phyloP scores from a whole-genome alignment of 2,113 vertebrate species.

The Sturnus vulgaris region DNA sequence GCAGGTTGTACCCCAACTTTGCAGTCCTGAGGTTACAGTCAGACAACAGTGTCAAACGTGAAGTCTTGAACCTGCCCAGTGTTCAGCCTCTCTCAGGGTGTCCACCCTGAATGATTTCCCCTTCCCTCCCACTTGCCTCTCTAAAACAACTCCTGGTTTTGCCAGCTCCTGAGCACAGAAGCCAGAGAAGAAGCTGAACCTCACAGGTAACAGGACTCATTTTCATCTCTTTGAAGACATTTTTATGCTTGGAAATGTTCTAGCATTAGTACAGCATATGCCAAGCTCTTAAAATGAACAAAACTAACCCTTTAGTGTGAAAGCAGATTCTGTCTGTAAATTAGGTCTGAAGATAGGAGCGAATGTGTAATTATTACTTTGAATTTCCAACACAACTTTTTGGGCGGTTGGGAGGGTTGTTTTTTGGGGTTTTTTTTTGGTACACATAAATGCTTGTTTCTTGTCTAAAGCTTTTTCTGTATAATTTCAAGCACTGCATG shows the following conservation, averaged over 20 bases:
- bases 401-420: neutral
- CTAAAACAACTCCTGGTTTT: neutral
- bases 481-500: neutral
- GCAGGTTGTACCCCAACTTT: neutral
- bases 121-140: neutral
- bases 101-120: neutral
- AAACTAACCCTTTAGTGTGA: neutral
- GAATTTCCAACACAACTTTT: neutral
- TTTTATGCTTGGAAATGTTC: neutral
- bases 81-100: neutral
- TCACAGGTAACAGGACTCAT: neutral
- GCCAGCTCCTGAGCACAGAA: neutral
- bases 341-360: neutral
- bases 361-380: neutral
- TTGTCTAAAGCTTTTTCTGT: neutral
- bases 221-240: neutral
- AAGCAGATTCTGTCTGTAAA: neutral
- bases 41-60: fast-evolving
- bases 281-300: neutral
- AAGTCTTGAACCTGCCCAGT: neutral
- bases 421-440: too few relatives aligned
- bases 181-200: neutral
- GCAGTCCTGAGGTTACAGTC: neutral
- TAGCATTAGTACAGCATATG: neutral
- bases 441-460: neutral